phyloP scores from a whole-genome alignment of 2,113 vertebrate genomes.

The Rattus norvegicus region DNA sequence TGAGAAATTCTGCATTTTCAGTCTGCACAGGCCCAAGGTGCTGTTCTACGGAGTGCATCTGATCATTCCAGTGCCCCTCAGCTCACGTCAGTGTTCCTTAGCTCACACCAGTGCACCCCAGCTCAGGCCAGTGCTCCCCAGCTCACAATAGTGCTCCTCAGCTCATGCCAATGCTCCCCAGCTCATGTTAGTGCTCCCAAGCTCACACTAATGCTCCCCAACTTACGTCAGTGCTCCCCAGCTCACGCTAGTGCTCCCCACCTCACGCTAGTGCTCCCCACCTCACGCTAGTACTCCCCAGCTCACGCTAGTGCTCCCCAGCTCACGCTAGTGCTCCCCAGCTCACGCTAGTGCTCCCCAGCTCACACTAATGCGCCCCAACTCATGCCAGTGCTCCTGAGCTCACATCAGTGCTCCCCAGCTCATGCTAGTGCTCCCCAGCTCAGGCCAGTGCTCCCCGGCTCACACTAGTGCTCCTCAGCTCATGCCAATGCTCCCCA shows the following conservation, averaged over 20 bases:
- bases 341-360: fast-evolving
- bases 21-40: fast-evolving
- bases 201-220: fast-evolving
- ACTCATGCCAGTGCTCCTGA: neutral
- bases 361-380: fast-evolving
- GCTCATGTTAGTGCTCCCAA: neutral
- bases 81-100: neutral
- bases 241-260: fast-evolving
- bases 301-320: neutral
- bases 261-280: neutral
- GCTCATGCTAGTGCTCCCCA: fast-evolving
- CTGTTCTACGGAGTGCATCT: no score
- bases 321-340: fast-evolving
- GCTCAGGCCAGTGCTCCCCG: neutral
- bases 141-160: neutral
- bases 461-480: fast-evolving
- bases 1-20: neutral
- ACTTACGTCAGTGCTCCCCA: neutral
- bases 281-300: fast-evolving
- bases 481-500: neutral
- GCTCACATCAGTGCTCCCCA: fast-evolving
- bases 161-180: fast-evolving
- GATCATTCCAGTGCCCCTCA: fast-evolving
- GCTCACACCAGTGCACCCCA: fast-evolving
- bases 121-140: fast-evolving